These are phyloP conservation scores for Xenopus tropicalis DNA, from an alignment of 2,113 vertebrate species.

Conservation along the genomic window DNA sequence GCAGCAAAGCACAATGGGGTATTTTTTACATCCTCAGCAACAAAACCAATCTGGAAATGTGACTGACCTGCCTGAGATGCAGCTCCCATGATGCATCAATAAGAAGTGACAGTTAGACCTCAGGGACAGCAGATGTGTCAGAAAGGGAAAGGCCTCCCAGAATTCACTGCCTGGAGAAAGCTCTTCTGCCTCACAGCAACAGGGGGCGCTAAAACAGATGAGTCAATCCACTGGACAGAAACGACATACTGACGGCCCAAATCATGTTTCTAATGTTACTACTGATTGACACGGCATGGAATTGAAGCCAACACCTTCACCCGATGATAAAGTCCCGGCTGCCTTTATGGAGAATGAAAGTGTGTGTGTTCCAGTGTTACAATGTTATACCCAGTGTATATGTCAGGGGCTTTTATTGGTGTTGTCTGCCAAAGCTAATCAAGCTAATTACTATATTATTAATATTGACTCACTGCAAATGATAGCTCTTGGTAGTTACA, in stretches of 20 bases:
- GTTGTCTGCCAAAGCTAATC: constrained; percentile 29
- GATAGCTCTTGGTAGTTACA: neutral
- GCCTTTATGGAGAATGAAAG: constrained; percentile 17
- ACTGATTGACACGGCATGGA: neutral
- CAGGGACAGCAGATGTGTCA: rapidly evolving
- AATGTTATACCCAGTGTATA: constrained; percentile 26
- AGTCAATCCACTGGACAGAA: neutral
- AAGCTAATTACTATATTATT: constrained; percentile 5
- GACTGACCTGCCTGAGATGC: constrained; percentile 71
- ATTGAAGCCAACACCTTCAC: neutral
- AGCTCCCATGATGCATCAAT: constrained; percentile 58
- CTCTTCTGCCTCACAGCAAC: neutral
- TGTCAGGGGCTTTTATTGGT: constrained; percentile 6
- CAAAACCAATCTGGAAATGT: constrained; percentile 58
- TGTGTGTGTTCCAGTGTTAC: constrained; percentile 10
- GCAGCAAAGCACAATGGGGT: constrained; percentile 63
- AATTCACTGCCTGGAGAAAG: neutral
- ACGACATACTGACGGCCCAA: neutral
- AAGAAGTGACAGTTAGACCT: neutral
- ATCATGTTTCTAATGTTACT: no score
- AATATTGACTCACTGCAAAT: neutral
- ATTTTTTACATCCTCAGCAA: constrained; percentile 65
- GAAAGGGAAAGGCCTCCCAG: neutral
- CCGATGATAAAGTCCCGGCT: constrained; percentile 16
- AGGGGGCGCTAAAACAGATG: neutral